Conservation (phyloP, 2,888 invertebrate species). For the Nowickia ferox region DNA sequence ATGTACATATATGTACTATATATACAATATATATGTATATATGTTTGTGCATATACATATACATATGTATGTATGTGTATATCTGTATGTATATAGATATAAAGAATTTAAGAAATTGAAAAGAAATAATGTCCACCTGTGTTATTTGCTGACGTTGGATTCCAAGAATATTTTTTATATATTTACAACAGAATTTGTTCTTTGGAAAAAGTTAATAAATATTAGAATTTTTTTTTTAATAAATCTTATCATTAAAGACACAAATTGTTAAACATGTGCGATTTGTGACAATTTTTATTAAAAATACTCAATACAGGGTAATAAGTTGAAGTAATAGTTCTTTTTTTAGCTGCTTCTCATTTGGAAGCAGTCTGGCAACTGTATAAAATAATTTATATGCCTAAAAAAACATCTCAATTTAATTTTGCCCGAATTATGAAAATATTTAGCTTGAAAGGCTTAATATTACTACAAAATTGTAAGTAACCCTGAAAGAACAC, state of each 20-base stretch:
- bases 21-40: no score
- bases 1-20: no score
- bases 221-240: constrained; percentile 25
- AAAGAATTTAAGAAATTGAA: constrained; percentile 39
- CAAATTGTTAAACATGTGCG: constrained; percentile 13
- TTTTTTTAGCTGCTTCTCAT: no score
- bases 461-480: neutral
- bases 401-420: no score
- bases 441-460: no score
- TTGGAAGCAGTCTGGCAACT: no score
- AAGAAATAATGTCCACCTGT: constrained; percentile 66
- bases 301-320: neutral
- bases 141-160: constrained; percentile 66
- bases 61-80: neutral
- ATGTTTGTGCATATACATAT: no score
- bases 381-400: no score
- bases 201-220: neutral
- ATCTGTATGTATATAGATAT: neutral
- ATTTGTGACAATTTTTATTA: neutral
- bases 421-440: no score
- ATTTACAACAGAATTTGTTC: neutral
- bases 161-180: constrained; percentile 52
- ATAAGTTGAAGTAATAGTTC: neutral
- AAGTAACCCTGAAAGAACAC: constrained; percentile 46
- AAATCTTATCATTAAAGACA: neutral